phyloP scores from a whole-genome alignment of 1,140 invertebrate genomes.

The Chlorops oryzae region DNA sequence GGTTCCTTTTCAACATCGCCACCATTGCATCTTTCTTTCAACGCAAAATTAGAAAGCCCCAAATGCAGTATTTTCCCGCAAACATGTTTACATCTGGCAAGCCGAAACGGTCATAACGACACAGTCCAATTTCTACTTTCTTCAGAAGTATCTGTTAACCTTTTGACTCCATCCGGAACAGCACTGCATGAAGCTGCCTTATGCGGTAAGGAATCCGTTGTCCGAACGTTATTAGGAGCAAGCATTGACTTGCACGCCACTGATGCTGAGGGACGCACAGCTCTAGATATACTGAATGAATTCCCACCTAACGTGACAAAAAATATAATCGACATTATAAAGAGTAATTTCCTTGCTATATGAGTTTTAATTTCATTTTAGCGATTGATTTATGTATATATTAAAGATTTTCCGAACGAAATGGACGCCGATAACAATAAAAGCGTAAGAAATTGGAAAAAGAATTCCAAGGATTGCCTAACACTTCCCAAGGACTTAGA shows the following conservation, averaged over 20 bases:
- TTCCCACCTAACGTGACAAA: conserved; percentile 84
- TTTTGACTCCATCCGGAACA: conserved; percentile 79
- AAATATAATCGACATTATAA: conserved; percentile 75
- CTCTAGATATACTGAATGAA: conserved; percentile 78
- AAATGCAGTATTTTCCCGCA: conserved; percentile 58
- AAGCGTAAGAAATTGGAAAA: too few species aligned
- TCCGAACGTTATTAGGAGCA: conserved; percentile 70
- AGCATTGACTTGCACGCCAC: conserved; percentile 76
- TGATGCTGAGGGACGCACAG: conserved; percentile 75
- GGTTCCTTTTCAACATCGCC: conserved; percentile 18
- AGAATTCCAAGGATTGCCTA: too few species aligned
- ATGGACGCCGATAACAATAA: too few species aligned
- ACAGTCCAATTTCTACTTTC: conserved; percentile 77
- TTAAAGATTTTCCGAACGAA: too few species aligned
- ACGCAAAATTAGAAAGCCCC: conserved; percentile 30
- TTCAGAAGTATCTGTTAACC: conserved; percentile 84
- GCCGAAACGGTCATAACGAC: conserved; percentile 79
- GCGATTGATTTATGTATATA: not conserved
- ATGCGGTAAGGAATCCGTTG: conserved; percentile 88
- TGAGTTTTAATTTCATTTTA: not conserved
- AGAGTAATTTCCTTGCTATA: conserved; percentile 56
- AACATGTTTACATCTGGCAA: conserved; percentile 89
- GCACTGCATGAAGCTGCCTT: conserved; percentile 92
- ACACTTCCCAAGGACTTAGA: too few species aligned
- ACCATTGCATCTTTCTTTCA: conserved; percentile 24